Evolutionary conservation across 2,113 vertebrate species (phyloP).

Genomic region (Lagenorhynchus albirostris): DNA sequence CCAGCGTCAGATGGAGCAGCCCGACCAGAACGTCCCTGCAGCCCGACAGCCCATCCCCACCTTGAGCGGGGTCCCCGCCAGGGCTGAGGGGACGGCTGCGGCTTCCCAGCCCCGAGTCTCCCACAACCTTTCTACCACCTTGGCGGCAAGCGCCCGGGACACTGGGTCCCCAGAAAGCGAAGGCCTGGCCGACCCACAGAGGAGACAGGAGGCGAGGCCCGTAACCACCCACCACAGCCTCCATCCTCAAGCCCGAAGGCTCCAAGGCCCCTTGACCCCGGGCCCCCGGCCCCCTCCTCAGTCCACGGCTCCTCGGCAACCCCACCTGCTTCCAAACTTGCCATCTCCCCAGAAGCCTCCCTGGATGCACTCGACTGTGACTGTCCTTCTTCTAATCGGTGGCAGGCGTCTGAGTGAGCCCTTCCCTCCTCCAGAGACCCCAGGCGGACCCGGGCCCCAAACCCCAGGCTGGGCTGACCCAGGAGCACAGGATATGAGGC

Average conservation of each 20-base stretch:
- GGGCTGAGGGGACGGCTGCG: not conserved
- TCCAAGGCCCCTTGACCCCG: not conserved
- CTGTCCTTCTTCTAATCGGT: fast-evolving
- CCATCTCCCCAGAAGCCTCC: not conserved
- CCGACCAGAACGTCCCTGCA: not conserved
- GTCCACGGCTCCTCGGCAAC: fast-evolving
- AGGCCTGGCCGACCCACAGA: not conserved
- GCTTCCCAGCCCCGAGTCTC: not conserved
- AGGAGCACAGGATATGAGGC: not conserved
- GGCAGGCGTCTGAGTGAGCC: not conserved
- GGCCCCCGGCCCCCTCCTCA: not conserved
- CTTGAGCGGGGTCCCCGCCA: fast-evolving
- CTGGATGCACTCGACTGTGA: not conserved
- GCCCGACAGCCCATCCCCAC: not conserved
- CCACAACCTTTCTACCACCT: not conserved
- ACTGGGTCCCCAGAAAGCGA: not conserved
- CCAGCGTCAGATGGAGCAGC: not conserved
- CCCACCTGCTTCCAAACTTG: not conserved
- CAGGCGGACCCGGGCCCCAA: not conserved
- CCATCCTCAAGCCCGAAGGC: not conserved
- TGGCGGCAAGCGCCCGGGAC: fast-evolving
- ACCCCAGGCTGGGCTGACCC: not conserved
- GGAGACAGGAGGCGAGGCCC: not conserved
- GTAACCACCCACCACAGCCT: fast-evolving
- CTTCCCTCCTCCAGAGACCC: not conserved